Base-by-base conservation (phyloP, 2,797 vertebrate species). In the Yasuhikotakia modesta region DNA sequence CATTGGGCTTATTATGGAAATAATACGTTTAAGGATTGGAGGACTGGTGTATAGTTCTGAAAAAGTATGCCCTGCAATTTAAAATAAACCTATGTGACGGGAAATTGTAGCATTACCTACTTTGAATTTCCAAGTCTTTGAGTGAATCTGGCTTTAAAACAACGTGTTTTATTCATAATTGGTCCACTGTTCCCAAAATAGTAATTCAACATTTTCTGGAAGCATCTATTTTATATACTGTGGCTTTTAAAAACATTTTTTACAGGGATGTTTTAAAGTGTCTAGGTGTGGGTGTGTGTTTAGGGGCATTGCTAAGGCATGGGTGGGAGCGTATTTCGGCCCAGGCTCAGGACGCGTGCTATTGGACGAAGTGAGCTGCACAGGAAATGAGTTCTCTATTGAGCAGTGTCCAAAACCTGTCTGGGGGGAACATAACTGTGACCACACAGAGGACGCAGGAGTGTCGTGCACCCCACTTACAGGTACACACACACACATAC, bases 371-470 rank as follows among this genome's bases (percentile, higher is more conserved):
- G 95, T 99, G 58, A 92, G 73, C 10, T 99, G 98, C 85, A 97
- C 97, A 0, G 98, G 97, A 77, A 99, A 99, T 21, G 97, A 99
- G 82, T 93, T 99, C 7, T 95, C 96, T 0, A 88, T 99, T 87
- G 96, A 98, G 30, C 95, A 99, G 79, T 99, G 98, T 87, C 88
- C 91, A 22, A 96, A 96, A 87, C 93, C 90, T 19, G 83, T 93
- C 66, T 99, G 97, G 98, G 91, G 91, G 65, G 94, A 97, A 57
- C 97, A 99, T 86, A 95, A 99, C 91, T 99, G 98, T 43, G 93
- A 90, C 69, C 97, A 99, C 87, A 92, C 88, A 21, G 98, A 99
- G 87, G 97, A 99, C 57, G 98, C 97, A 13, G 96, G 96, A 0
- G 97, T 99, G 60, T 96, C 98, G 83, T 99, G 98, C 76, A 93